These are phyloP conservation scores for Salarias fasciatus DNA, from an alignment of 2,797 vertebrate species.

Conservation along the genomic window DNA sequence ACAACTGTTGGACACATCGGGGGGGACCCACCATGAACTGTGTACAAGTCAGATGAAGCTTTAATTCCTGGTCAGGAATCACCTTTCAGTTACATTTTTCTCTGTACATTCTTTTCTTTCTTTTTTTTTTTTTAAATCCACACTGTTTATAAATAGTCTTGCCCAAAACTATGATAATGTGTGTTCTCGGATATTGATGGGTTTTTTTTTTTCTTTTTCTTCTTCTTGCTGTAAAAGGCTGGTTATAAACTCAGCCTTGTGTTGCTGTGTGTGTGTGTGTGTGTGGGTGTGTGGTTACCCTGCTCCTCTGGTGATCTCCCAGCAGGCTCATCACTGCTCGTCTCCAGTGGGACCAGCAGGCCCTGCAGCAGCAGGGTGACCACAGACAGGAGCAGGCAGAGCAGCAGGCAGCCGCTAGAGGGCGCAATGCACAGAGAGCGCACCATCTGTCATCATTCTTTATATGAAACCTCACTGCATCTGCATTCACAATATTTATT, in stretches of 20 bases:
- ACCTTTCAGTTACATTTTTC: neutral
- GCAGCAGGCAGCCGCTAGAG: conserved; percentile 78
- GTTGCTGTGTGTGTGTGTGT: neutral
- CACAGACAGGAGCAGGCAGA: conserved; percentile 73
- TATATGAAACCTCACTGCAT: neutral
- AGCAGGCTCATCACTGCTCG: conserved; percentile 44
- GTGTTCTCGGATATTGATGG: neutral
- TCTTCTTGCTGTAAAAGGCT: too few species aligned
- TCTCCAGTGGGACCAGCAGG: conserved; percentile 72
- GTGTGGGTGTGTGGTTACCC: conserved; percentile 58
- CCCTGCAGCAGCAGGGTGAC: conserved; percentile 76
- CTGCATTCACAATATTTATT: too few species aligned
- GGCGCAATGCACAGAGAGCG: conserved; percentile 45
- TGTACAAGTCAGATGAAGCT: conserved; percentile 48
- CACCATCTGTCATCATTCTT: neutral
- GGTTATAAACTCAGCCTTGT: too few species aligned
- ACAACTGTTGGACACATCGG: conserved; percentile 45
- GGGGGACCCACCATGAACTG: conserved; percentile 56
- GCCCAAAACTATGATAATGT: neutral
- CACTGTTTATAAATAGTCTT: conserved; percentile 1
- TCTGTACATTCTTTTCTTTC: neutral
- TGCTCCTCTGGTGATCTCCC: conserved; percentile 68
- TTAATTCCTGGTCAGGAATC: conserved; percentile 1
- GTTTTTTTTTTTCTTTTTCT: neutral
- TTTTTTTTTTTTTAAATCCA: neutral